phyloP scores from a whole-genome alignment of 2,797 vertebrate species.

The Protonibea diacanthus region DNA sequence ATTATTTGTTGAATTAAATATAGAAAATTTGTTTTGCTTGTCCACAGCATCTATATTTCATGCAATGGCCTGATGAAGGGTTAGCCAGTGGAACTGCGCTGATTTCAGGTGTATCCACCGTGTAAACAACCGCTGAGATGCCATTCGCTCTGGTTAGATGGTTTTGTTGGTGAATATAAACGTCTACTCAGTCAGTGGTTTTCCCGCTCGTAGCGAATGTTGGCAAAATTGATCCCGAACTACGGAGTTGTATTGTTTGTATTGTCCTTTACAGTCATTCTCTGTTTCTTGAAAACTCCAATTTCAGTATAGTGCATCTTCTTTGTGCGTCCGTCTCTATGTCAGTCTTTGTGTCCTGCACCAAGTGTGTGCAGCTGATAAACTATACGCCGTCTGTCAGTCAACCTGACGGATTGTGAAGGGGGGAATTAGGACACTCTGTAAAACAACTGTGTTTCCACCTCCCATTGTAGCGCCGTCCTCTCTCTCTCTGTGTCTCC shows the following conservation, averaged over 20 bases:
- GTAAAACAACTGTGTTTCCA: constrained; percentile 8
- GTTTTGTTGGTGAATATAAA: constrained; percentile 41
- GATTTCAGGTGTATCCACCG: constrained; percentile 53
- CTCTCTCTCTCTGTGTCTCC: not conserved
- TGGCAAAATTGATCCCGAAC: constrained; percentile 12
- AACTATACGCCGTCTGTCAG: constrained; percentile 29
- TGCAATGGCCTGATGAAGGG: constrained; percentile 60
- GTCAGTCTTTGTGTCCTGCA: constrained; percentile 20
- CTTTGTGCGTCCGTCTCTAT: constrained; percentile 14
- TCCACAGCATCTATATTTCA: constrained; percentile 78
- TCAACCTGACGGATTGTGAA: constrained; percentile 26
- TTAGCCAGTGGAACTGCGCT: constrained; percentile 53
- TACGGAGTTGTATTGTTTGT: not conserved
- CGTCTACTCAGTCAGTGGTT: constrained; percentile 24
- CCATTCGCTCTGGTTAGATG: constrained; percentile 28
- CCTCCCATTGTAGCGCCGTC: not conserved
- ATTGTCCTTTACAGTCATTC: not conserved
- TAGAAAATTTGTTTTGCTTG: constrained; percentile 69
- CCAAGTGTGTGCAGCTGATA: constrained; percentile 30
- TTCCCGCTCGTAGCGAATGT: not conserved
- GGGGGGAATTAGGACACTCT: constrained; percentile 1
- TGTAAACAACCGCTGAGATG: constrained; percentile 54
- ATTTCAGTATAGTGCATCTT: not conserved
- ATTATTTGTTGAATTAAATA: constrained; percentile 82
- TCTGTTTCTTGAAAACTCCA: not conserved